Evolutionary conservation across 1,140 invertebrate genomes (phyloP), one percentile per base, ranked within the genome.

Genomic region (Nasonia vitripennis): DNA sequence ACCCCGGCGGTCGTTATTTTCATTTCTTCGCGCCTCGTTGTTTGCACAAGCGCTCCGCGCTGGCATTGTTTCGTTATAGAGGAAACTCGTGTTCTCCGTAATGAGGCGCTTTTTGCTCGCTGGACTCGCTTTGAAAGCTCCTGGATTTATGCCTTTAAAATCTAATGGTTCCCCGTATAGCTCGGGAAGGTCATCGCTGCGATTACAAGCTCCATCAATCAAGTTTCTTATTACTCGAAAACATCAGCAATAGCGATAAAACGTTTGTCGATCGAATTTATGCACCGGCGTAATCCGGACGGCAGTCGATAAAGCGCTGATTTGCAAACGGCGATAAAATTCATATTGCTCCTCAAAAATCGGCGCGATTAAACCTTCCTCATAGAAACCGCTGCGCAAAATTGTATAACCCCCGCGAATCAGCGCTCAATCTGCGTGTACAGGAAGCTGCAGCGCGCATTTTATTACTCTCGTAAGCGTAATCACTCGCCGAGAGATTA

Each of bases 401-500:
- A 68, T 68, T 68, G 67, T 17, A 23, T 27, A 68, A 68, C 67
- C 20, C 14, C 31, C 34, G 27, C 31, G 27, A 74, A 74, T 74
- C 71, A 11, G 12, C 14, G 34, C 31, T 7, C 71, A 6, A 34
- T 34, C 71, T 34, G 17, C 4, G 34, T 5, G 11, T 34, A 37
- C 71, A 27, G 71, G 71, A 74, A 37, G 71, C 14, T 7, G 71
- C 27, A 1, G 9, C 23, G 70, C 27, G 12, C 14, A 10, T 74
- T 74, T 74, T 74, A 74, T 74, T 17, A 74, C 17, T 74, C 68
- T 20, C 71, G 12, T 17, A 71, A 74, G 27, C 71, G 41, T 34
- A 34, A 74, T 31, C 71, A 20, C 27, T 9, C 71, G 27, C 27
- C 71, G 71, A 74, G 71, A 74, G 31, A 74, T 74, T 74, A 74